Base-by-base conservation (phyloP, 2,113 vertebrate genomes). In the Sceloporus undulatus region DNA sequence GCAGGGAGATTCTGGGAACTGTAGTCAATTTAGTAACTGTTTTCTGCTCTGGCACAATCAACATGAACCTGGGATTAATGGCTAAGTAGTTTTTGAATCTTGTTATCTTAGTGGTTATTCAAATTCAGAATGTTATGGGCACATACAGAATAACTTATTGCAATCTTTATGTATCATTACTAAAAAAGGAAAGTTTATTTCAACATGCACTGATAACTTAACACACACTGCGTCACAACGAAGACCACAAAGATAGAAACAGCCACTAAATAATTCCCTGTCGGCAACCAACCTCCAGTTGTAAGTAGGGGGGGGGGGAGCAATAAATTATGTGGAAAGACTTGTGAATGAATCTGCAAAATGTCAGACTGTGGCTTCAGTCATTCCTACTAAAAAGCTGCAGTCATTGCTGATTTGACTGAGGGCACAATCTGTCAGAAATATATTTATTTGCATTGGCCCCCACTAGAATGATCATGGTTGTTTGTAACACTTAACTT, bases 121-220 rank as follows among this genome's bases (percentile, higher is more conserved):
- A 34, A 89, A 82, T 89, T 77, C 59, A 68, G 62, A 89, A 86
- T 70, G 38, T 25, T 59, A 86, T 25, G 62, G n/a, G 48, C 79
- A 56, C 62, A 68, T n/a, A 77, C 18, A 80, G 75, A 84, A 74
- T 23, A 65, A 66, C 48, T 82, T 71, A 75, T 75, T 38, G n/a
- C 19, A 75, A 87, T 85, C 77, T 80, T 68, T 80, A 75, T 56
- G 56, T n/a, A 56, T 68, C 48, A 38, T 84, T 87, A 42, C 70
- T 84, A 79, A 56, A 87, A 79, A 19, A 80, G 76, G 75, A 79
- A 71, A 52, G 14, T 62, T 79, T 18, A 9, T 38, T 70, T 83
- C 77, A 88, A 54, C 48, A 56, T 38, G n/a, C 10, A 42, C 14
- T 1, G 54, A 66, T 21, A 87, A 68, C n/a, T 87, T 38, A 38